A percentile compares a stretch with the other conserved stretches of the same genome.
These are phyloP conservation scores for Mionectes macconnelli DNA, from an alignment of 2,113 vertebrate species.

Conservation along the genomic window DNA sequence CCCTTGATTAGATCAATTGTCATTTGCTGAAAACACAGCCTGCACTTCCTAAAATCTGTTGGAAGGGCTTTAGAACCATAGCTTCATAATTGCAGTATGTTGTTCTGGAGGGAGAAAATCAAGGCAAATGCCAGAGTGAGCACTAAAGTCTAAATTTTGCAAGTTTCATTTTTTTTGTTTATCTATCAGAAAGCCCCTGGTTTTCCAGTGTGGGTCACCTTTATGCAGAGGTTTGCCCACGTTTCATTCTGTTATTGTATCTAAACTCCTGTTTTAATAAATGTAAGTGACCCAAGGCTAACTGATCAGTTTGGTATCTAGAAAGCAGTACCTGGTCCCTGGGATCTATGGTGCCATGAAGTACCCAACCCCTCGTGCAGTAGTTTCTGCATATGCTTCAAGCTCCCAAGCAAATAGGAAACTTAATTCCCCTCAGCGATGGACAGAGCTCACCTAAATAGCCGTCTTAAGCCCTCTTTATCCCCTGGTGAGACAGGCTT, in stretches of 20 bases:
- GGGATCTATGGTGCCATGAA: background rate
- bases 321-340: background rate
- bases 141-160: background rate
- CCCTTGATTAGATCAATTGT: background rate
- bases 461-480: background rate
- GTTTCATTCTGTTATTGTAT: background rate
- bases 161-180: background rate
- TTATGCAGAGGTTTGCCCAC: background rate
- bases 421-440: background rate
- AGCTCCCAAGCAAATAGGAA: background rate
- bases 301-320: background rate
- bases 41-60: background rate
- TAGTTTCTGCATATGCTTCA: background rate
- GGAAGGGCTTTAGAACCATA: background rate
- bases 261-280: background rate
- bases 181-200: background rate
- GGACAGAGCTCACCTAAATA: background rate
- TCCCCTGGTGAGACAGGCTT: background rate
- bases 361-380: accelerated
- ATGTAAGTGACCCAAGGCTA: background rate
- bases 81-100: background rate
- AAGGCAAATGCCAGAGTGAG: background rate
- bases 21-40: background rate
- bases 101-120: background rate
- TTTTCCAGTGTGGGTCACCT: background rate